Evolutionary conservation across 30 jellyfish, hydroid and myxozoan genomes (phyloP).

Genomic region (Nemopilema nomurai): DNA sequence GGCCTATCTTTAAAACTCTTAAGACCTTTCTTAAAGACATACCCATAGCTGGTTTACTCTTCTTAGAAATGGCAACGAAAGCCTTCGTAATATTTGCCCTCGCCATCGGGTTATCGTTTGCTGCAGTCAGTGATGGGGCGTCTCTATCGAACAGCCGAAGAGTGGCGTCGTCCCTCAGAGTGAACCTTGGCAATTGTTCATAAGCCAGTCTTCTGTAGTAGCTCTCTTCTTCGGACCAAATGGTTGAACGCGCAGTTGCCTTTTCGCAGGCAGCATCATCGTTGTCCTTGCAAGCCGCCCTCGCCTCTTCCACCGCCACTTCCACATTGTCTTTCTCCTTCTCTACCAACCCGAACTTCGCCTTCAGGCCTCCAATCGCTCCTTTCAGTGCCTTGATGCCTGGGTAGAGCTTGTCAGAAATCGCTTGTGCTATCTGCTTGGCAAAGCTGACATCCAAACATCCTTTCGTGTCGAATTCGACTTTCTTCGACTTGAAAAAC

Average conservation of each 20-base stretch:
- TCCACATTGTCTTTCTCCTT: constrained; percentile 53
- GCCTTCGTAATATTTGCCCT: constrained; percentile 30
- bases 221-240: constrained; percentile 56
- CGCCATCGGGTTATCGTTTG: constrained; percentile 62
- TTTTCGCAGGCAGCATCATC: constrained; percentile 21
- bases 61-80: constrained; percentile 14
- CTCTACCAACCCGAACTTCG: constrained; percentile 54
- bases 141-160: constrained; percentile 25
- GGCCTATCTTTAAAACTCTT: no score
- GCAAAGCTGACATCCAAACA: constrained; percentile 74
- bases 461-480: constrained; percentile 51
- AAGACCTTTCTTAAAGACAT: not conserved
- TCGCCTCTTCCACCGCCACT: constrained; percentile 48
- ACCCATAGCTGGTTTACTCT: constrained; percentile 49
- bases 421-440: constrained; percentile 61
- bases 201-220: constrained; percentile 57
- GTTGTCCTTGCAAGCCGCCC: constrained; percentile 36
- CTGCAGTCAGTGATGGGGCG: constrained; percentile 57
- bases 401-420: constrained; percentile 73
- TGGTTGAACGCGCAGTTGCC: constrained; percentile 11
- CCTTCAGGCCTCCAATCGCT: constrained; percentile 29
- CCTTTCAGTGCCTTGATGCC: constrained; percentile 71
- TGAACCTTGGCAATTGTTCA: constrained; percentile 67
- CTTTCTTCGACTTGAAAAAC: constrained; percentile 44
- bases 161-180: constrained; percentile 42